A percentile compares a stretch with the other conserved stretches of the same genome.
These are phyloP conservation scores for Enhydra lutris DNA, from an alignment of 2,113 vertebrate species.

Conservation along the genomic window DNA sequence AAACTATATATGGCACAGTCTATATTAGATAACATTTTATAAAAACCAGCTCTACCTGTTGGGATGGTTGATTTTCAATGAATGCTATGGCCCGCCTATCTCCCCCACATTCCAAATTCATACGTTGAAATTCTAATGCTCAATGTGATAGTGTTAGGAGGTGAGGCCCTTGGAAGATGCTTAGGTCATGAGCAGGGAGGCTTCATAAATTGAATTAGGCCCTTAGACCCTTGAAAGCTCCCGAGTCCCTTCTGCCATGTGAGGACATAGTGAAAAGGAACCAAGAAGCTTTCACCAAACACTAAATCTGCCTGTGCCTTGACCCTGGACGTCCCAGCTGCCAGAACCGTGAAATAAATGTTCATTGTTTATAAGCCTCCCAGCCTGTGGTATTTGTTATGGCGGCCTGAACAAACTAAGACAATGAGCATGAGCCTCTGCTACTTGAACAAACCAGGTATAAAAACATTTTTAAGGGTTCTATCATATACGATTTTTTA, in stretches of 20 bases:
- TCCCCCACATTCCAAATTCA: neutral
- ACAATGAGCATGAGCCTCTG: neutral
- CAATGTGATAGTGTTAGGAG: neutral
- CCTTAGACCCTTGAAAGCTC: neutral
- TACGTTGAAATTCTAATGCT: neutral
- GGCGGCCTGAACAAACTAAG: neutral
- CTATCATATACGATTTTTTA: neutral
- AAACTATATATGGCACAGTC: neutral
- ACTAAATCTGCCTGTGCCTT: rapidly evolving
- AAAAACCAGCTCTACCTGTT: neutral
- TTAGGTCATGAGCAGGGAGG: neutral
- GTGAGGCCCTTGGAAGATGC: neutral
- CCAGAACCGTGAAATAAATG: neutral
- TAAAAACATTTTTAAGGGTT: neutral
- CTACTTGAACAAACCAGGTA: neutral
- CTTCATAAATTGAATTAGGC: neutral
- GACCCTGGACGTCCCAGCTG: neutral
- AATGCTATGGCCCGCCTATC: neutral
- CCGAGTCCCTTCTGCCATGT: neutral
- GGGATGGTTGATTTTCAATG: neutral
- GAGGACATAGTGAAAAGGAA: neutral
- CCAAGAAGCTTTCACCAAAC: neutral
- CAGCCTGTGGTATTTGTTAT: neutral
- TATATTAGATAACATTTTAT: neutral
- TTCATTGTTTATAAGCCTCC: neutral